Evolutionary conservation across 2,797 vertebrate genomes (phyloP).

Genomic region (Phylloscopus collybita): DNA sequence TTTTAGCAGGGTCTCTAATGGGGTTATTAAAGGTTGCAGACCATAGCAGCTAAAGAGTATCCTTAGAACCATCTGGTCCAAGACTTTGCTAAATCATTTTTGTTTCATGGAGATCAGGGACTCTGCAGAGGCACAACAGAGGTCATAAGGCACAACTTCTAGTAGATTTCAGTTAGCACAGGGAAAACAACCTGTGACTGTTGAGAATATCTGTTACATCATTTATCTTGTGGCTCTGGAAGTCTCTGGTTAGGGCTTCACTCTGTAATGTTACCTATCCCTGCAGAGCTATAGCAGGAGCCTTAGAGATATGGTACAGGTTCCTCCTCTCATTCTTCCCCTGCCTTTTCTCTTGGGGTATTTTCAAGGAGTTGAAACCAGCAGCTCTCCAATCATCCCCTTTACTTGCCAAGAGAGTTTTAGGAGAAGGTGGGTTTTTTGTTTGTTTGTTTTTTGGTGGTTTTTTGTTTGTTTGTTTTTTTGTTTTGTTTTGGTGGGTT

Average conservation of each 20-base stretch:
- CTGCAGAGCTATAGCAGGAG: neutral
- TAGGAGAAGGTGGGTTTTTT: neutral
- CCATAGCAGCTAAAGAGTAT: neutral
- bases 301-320: rapidly evolving
- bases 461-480: neutral
- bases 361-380: neutral
- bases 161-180: neutral
- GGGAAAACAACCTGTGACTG: neutral
- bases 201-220: neutral
- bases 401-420: neutral
- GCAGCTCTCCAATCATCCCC: neutral
- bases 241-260: neutral
- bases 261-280: neutral
- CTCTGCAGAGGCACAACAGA: neutral
- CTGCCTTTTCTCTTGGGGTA: neutral
- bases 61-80: neutral
- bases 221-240: neutral
- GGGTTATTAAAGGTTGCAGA: neutral
- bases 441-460: too few species aligned
- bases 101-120: neutral
- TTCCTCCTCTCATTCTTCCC: neutral
- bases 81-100: neutral
- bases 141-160: neutral
- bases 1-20: neutral
- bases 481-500: rapidly evolving